A percentile compares a stretch with the other conserved stretches of the same genome.
Conservation (phyloP, 2,113 vertebrate genomes). For the Apodemus sylvaticus region DNA sequence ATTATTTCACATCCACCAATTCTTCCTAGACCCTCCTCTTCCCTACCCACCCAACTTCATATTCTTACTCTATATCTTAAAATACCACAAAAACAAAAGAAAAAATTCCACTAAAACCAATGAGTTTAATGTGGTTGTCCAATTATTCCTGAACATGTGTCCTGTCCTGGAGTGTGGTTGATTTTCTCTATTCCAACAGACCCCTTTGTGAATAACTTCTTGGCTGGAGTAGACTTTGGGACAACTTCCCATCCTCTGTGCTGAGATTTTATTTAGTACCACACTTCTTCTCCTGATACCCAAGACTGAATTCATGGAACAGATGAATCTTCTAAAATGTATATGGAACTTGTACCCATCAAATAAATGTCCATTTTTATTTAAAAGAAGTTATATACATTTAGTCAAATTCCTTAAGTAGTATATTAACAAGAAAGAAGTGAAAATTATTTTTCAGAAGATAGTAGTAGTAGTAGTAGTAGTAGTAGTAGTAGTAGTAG, state of each 20-base stretch:
- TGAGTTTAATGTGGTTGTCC: background rate
- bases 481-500: background rate
- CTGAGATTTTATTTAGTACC: background rate
- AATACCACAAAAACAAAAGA: background rate
- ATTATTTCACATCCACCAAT: background rate
- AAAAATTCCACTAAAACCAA: background rate
- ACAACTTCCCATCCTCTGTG: background rate
- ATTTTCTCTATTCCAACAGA: background rate
- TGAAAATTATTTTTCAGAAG: background rate
- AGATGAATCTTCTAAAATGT: constrained; percentile 17
- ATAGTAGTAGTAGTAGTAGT: background rate
- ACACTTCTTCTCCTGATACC: background rate
- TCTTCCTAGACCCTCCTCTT: background rate
- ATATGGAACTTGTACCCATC: background rate
- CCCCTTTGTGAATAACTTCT: background rate
- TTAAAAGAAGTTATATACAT: background rate
- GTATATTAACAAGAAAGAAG: background rate
- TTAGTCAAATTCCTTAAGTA: background rate
- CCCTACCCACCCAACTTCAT: background rate
- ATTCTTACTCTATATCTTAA: background rate
- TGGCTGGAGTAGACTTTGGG: no score
- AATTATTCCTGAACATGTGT: background rate
- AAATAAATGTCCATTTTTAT: background rate
- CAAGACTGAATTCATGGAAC: background rate
- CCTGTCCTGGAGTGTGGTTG: background rate